Base-by-base conservation (phyloP, 2,797 vertebrate species). In the Tamandua tetradactyla region DNA sequence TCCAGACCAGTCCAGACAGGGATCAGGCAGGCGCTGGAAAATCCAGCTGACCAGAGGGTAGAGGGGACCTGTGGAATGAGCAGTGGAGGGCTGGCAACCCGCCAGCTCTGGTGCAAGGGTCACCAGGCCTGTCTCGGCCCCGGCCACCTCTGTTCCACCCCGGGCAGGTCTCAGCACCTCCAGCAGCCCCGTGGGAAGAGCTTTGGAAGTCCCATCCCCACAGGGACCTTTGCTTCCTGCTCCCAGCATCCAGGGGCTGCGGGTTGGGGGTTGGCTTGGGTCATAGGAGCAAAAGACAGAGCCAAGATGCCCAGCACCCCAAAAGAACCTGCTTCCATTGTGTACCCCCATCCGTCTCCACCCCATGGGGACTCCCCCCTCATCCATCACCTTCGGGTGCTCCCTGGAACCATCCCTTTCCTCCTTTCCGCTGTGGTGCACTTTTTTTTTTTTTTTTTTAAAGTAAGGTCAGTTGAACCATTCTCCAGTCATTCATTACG, bases 31-130 rank as follows among this genome's bases (percentile, higher is more conserved):
- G 49, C 11, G 17, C 5, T 55, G 35, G 74, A 44, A 59, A 84
- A 40, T 8, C 35, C 42, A 37, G 64, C 69, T 69, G 52, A 74
- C 82, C 87, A 83, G 83, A 93, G 79, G 94, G 84, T 59, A 94
- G 68, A 95, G 85, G 55, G 72, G 55, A n/a, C 44, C 61, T 81
- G 25, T 27, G 7, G 13, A 61, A 13, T 89, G 57, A 64, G 92
- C 64, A 64, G 30, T n/a, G n/a, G n/a, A 75, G 23, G 20, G 42
- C 15, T 4, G 13, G 55, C 15, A 27, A 66, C 69, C 12, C 2
- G 37, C 85, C 75, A 40, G 35, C 80, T 93, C 74, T 75, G 69
- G 37, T 72, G 62, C 40, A 37, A 88, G 88, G 64, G 90, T 83
- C 89, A 35, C 71, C 14, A 35, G 85, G 49, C 69, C 74, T 66